Conservation (phyloP, 2,888 invertebrate genomes). For the Catocala fraxini region DNA sequence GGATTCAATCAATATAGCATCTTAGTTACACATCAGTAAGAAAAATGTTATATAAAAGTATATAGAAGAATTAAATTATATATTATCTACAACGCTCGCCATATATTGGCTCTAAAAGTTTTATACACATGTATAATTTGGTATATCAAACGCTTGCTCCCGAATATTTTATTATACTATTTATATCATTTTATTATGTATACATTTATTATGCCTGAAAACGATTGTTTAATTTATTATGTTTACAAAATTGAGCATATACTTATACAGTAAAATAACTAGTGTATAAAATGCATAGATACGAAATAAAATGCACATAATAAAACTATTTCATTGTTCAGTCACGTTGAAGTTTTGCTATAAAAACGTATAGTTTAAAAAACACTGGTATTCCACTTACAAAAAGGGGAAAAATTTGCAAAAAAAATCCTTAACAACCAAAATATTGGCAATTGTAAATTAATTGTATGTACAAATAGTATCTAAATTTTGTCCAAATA, state of each 20-base stretch:
- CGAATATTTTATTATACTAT: conserved; percentile 29
- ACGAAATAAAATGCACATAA: conserved; percentile 56
- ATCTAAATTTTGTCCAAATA: conserved; percentile 46
- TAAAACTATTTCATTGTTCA: conserved; percentile 53
- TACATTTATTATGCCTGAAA: conserved; percentile 45
- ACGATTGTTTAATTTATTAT: conserved; percentile 39
- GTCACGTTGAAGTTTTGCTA: conserved; percentile 48
- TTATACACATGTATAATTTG: conserved; percentile 36
- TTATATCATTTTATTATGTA: conserved; percentile 37
- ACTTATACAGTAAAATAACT: conserved; percentile 60
- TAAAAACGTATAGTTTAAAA: conserved; percentile 36
- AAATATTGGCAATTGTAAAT: conserved; percentile 46
- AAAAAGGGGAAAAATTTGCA: conserved; percentile 18
- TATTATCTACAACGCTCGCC: conserved; percentile 33
- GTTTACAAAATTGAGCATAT: conserved; percentile 66
- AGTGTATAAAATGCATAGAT: conserved; percentile 63
- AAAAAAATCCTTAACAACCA: conserved; percentile 46
- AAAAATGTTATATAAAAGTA: conserved; percentile 20
- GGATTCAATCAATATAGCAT: conserved; percentile 2
- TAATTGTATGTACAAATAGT: conserved; percentile 46
- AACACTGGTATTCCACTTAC: conserved; percentile 38
- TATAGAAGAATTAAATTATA: conserved; percentile 31
- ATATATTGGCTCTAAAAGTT: conserved; percentile 27
- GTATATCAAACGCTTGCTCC: conserved; percentile 43
- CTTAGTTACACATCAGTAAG: conserved; percentile 23